These are phyloP conservation scores for Caenorhabditis sp. DNA, from an alignment of 2,888 invertebrate species.

Conservation along the genomic window DNA sequence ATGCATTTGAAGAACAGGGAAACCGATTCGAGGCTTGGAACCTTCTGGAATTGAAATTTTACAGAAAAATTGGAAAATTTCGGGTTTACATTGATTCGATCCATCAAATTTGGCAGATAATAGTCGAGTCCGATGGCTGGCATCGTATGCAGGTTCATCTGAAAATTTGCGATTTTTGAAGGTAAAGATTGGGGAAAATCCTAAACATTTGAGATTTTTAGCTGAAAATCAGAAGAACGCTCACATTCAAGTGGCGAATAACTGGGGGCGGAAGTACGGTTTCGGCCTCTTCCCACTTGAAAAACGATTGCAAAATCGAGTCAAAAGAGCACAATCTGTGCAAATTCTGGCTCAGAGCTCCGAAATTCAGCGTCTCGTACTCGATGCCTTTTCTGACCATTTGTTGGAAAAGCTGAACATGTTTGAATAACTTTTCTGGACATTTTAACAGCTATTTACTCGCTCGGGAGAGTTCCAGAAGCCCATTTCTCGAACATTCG, in stretches of 20 bases:
- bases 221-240: neutral
- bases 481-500: slow-evolving; percentile 36
- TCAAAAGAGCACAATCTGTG: slow-evolving; percentile 59
- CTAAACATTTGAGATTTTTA: neutral
- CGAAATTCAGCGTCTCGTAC: slow-evolving; percentile 52
- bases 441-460: neutral
- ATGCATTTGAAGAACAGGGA: slow-evolving; percentile 56
- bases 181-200: neutral
- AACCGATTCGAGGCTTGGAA: slow-evolving; percentile 22
- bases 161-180: slow-evolving; percentile 14
- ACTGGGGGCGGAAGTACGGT: slow-evolving; percentile 4
- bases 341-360: slow-evolving; percentile 41
- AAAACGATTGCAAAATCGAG: slow-evolving; percentile 57
- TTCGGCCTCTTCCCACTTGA: slow-evolving; percentile 56
- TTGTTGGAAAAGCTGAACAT: slow-evolving; percentile 47
- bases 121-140: slow-evolving; percentile 59
- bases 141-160: slow-evolving; percentile 62
- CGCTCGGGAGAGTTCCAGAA: slow-evolving; percentile 64
- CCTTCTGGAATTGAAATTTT: slow-evolving; percentile 24
- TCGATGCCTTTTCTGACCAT: slow-evolving; percentile 20
- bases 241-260: slow-evolving; percentile 47
- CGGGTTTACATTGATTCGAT: slow-evolving; percentile 37
- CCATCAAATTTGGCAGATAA: slow-evolving; percentile 61
- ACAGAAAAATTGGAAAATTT: neutral
- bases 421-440: too few species aligned